Conservation (phyloP, 2,113 vertebrate species). For the Crotalus viridis region DNA sequence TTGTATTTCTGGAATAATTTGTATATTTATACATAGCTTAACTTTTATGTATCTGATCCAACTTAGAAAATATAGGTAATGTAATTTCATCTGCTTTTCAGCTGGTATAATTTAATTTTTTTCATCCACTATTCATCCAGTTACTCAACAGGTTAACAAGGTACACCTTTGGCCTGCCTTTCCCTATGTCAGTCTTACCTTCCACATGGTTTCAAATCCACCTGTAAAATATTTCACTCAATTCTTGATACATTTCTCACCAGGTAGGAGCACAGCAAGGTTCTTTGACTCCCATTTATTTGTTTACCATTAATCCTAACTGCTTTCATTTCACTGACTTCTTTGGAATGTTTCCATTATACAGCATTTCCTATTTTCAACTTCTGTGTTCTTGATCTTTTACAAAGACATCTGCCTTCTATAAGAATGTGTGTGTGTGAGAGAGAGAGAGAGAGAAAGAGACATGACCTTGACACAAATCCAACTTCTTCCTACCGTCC, state of each 20-base stretch:
- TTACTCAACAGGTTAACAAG: not conserved
- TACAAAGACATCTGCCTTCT: not conserved
- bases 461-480: not conserved
- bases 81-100: not conserved
- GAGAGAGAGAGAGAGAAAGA: no score
- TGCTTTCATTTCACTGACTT: not conserved
- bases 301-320: not conserved
- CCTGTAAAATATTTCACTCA: not conserved
- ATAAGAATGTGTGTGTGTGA: not conserved
- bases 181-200: not conserved
- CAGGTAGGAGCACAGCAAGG: not conserved
- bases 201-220: not conserved
- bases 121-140: not conserved
- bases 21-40: not conserved
- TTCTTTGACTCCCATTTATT: not conserved
- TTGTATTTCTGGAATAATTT: not conserved
- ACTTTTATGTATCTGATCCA: not conserved
- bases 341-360: not conserved
- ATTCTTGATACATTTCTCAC: not conserved
- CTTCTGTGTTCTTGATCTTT: not conserved
- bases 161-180: not conserved
- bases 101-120: not conserved
- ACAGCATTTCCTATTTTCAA: not conserved
- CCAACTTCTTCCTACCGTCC: not conserved
- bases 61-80: not conserved